Base-by-base conservation (phyloP, 2,113 vertebrate species). In the Paracanthobrama guichenoti region DNA sequence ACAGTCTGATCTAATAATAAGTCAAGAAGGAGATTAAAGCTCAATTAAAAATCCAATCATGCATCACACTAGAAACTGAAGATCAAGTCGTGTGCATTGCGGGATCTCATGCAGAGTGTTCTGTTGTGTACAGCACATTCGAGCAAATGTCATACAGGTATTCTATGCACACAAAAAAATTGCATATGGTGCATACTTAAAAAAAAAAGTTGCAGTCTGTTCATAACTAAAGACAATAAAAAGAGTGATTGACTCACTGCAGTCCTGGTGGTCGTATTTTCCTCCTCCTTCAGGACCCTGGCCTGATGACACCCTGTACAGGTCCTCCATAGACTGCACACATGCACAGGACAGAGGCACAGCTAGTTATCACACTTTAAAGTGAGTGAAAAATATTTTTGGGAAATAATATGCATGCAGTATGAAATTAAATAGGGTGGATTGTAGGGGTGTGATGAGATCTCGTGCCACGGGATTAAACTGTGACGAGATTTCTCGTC, bases 271-370 rank as follows among this genome's bases (percentile, higher is more conserved):
- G 69, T 95, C 94, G 0, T 87, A 73, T 84, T 91, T 88, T 0
- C 91, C 79, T 0, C 91, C 16, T 0, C 90, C 86, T 0, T 96
- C 96, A 0, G 80, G 64, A 8, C 94, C 93, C 0, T 94, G 91
- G 1, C 93, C 93, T 0, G 94, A 59, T 1, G 74, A 73, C 0
- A 92, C 90, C 0, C 93, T 89, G 0, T 94, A 97, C 87, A 99
- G 92, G 90, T 94, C 97, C 89, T 99, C 98, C 96, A 98, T 95
- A 0, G 94, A 94, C 97, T 99, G 81, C 64, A 88, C 35, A 59
- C 64, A 79, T 53, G 16, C 62, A 81, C 67, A 60, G 10, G 6
- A 79, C 7, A 57, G 18, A 81, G 48, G 26, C 20, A 44, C 46
- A 35, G 28, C 31, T 22, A 69, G 1, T 9, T 74, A 46, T 3